Base-by-base conservation (phyloP, 2,113 vertebrate species). In the Chrysemys picta region DNA sequence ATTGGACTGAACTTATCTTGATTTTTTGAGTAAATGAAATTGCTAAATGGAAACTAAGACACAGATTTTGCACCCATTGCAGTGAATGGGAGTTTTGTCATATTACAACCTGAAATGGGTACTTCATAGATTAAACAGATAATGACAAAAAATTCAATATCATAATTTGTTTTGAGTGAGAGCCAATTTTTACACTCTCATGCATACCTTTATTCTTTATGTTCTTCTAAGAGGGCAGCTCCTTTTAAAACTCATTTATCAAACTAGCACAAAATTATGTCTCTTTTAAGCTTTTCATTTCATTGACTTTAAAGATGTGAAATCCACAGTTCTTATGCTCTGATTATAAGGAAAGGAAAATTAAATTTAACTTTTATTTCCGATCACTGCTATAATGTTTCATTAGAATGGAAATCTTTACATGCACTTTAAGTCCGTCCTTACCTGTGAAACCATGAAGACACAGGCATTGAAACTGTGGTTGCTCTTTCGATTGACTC, bases 361-460 rank as follows among this genome's bases (percentile, higher is more conserved):
- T 72, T 72, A 38, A 72, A 38, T 76, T 49, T 56, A 62, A 50
- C 10, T 10, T 3, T 24, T 78, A 59, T 38, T 47, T 56, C 35
- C 38, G 16, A 42, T 11, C 35, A 54, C 19, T 22, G 27, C 10
- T 57, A 9, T 81, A 86, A 35, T 12, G 80, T 62, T 65, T 13
- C 12, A 69, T 14, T 0, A 78, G 90, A 85, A 12, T 24, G 65
- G 0, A 45, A 54, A 57, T 6, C 82, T 83, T 65, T 80, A 10
- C 1, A 50, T 38, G 0, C 65, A 52, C 62, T 88, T 1, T n/a
- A 24, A 85, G 47, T 19, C 5, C 12, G 80, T 96, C 38, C 97
- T 97, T 98, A 99, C 98, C 98, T 98, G 94, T 98, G 95, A 98
- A 98, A 89, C 96, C 95, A 31, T 0, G 93, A 84, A 95, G 91